Conservation (phyloP, 1,140 invertebrate species). For the Papilio dardanus region DNA sequence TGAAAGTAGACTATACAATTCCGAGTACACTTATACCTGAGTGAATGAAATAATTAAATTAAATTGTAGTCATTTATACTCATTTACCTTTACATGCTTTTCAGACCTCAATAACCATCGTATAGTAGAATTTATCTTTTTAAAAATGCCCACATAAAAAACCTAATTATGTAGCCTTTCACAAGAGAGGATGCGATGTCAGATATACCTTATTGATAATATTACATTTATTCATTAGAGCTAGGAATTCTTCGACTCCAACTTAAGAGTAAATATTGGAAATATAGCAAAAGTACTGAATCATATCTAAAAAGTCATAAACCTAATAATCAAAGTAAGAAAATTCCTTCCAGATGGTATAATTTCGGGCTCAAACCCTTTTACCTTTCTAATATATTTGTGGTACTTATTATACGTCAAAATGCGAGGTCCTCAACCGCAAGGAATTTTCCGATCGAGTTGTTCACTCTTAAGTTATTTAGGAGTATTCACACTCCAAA, state of each 20-base stretch:
- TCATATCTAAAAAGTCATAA: neutral
- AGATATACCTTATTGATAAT: no score
- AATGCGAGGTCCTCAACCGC: conserved; percentile 9
- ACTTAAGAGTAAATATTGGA: no score
- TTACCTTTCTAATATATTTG: conserved; percentile 2
- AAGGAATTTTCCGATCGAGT: conserved; percentile 23
- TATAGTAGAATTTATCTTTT: neutral
- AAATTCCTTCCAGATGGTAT: conserved; percentile 1
- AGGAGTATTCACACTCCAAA: neutral
- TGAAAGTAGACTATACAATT: conserved; percentile 9
- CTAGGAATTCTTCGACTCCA: no score
- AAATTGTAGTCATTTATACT: neutral
- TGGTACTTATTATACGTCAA: neutral
- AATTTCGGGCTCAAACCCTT: conserved; percentile 1
- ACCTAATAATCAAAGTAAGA: neutral
- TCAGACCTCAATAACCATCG: neutral
- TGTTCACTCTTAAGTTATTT: conserved; percentile 4
- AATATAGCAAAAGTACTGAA: no score
- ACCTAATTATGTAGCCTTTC: no score
- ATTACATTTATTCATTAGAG: no score
- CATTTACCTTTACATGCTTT: neutral
- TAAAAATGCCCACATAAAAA: neutral
- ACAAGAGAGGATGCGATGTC: no score
- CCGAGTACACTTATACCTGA: neutral
- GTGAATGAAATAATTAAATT: neutral